Base-by-base conservation (phyloP, 2,888 invertebrate species). In the Gisinianus flammeolus region DNA sequence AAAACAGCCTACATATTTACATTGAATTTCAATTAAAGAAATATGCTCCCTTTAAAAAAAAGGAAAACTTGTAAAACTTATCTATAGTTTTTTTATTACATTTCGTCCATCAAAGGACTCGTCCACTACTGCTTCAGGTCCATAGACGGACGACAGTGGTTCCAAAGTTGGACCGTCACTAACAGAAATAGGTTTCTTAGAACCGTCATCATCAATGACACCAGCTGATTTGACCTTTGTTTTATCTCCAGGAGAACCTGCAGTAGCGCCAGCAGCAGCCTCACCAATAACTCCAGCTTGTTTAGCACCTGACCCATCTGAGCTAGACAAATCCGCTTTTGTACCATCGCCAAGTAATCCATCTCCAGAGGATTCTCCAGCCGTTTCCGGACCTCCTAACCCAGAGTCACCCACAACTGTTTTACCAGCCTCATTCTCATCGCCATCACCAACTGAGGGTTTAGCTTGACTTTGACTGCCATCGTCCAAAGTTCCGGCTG, bases 91-190 rank as follows among this genome's bases (percentile, higher is more conserved):
- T 8, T 35, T 35, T 35, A 35, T 86, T 76, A 91, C 91, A 88
- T 93, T 92, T 87, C 92, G 92, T 0, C 95, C 95, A 86, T 95
- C 95, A 85, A 94, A 95, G 1, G 92, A 92, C 84, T 93, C 90
- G 81, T 91, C 88, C n/a, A 92, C 86, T 73, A 92, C 90, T 76
- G 93, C 93, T 71, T 89, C 91, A 4, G 93, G 90, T 74, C 87
- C 77, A 26, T 69, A 64, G 1, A 44, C 77, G 2, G 77, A 66
- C 16, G 33, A 10, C 30, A 67, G n/a, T n/a, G 67, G 67, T 33
- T 67, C 33, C n/a, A 67, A 31, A 30, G 5, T 67, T 33, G 68
- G 68, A 28, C 28, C 64, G 8, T 64, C 72, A 28, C 31, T 19
- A 22, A 54, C 58, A 16, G 68, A 16, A 22, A 33, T 31, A 3